These are phyloP conservation scores for Fringilla coelebs DNA, from an alignment of 2,797 vertebrate genomes.

Conservation along the genomic window DNA sequence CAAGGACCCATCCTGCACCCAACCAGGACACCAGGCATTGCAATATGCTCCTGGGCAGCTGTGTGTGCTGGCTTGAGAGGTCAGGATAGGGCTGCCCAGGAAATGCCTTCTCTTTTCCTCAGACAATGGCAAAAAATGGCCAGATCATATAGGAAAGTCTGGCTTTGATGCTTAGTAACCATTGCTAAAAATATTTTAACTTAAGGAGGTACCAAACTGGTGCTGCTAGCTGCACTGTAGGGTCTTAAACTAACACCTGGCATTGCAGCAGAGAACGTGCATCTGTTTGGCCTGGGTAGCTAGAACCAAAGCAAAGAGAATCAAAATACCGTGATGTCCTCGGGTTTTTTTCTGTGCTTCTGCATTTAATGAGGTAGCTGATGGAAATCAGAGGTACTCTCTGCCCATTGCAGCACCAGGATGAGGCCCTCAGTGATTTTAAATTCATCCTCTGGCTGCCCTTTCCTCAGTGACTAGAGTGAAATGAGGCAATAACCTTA, in stretches of 20 bases:
- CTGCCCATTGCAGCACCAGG: neutral
- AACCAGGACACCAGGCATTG: neutral
- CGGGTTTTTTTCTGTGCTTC: neutral
- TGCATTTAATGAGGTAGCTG: neutral
- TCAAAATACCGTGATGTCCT: neutral
- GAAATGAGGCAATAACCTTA: slow-evolving; percentile 5
- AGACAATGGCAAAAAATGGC: neutral
- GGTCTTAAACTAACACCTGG: neutral
- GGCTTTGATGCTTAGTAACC: neutral
- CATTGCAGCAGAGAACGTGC: neutral
- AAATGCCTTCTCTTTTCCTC: neutral
- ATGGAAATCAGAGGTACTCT: neutral
- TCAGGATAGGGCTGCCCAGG: neutral
- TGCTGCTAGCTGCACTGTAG: neutral
- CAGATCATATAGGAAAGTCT: neutral
- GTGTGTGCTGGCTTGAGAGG: neutral
- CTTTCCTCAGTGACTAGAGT: neutral
- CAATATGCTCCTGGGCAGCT: neutral
- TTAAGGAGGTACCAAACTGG: neutral
- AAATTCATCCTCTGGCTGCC: neutral
- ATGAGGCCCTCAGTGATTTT: neutral
- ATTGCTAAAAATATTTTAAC: neutral
- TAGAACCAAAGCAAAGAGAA: neutral
- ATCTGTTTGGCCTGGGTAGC: neutral
- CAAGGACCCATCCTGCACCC: neutral